These are phyloP conservation scores for Acleris emargana DNA, from an alignment of 2,888 invertebrate genomes.

Conservation along the genomic window DNA sequence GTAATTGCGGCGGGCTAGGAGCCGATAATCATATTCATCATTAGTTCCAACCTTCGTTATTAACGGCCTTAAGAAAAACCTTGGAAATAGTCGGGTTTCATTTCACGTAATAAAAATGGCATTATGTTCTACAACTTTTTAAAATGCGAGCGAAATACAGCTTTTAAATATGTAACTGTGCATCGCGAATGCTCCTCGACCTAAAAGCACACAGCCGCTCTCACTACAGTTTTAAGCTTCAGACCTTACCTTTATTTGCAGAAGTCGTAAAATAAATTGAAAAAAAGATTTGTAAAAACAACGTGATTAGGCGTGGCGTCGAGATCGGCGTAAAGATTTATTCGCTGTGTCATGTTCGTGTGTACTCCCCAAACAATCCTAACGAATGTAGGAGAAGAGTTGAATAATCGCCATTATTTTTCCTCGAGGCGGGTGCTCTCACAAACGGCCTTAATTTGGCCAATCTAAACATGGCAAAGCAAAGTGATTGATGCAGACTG, in stretches of 20 bases:
- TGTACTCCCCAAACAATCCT: conserved; percentile 35
- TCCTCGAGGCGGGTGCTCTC: conserved; percentile 57
- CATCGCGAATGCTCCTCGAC: conserved; percentile 25
- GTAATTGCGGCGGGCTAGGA: conserved; percentile 52
- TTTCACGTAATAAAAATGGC: conserved; percentile 14
- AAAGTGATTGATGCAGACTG: conserved; percentile 59
- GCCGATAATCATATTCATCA: conserved; percentile 53
- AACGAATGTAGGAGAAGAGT: conserved; percentile 50
- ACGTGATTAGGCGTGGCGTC: conserved; percentile 18
- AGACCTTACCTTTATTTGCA: neutral
- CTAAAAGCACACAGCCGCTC: conserved; percentile 22
- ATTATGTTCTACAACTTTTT: conserved; percentile 1
- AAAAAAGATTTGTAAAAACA: conserved; percentile 32
- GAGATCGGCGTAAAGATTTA: conserved; percentile 28
- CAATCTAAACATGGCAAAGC: conserved; percentile 71
- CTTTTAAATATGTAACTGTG: conserved; percentile 32
- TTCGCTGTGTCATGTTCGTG: conserved; percentile 35
- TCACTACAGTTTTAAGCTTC: conserved; percentile 13
- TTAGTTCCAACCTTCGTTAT: conserved; percentile 41
- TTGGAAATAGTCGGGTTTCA: conserved; percentile 1
- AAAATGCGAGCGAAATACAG: conserved; percentile 16
- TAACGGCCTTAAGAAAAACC: conserved; percentile 34
- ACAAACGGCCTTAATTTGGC: conserved; percentile 67
- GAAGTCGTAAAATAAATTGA: conserved; percentile 35
- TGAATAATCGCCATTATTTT: conserved; percentile 73